Conservation (phyloP, 2,888 invertebrate species). For the Nomada ruficornis region DNA sequence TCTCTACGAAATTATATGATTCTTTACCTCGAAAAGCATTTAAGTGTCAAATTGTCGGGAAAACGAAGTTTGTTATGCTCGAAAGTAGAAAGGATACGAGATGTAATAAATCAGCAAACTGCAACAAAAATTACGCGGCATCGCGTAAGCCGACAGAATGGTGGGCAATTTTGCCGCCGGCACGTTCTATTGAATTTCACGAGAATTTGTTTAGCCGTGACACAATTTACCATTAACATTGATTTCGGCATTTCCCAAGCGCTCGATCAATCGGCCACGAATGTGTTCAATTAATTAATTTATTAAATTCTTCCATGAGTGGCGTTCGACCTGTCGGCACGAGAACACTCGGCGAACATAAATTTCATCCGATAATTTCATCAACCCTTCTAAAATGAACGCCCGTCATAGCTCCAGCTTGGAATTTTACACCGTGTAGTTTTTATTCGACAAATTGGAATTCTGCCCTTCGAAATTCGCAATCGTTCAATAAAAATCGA, state of each 20-base stretch:
- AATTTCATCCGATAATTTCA: constrained; percentile 39
- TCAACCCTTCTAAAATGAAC: constrained; percentile 40
- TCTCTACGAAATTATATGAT: neutral
- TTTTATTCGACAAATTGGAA: neutral
- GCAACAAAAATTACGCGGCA: constrained; percentile 11
- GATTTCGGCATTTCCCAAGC: constrained; percentile 15
- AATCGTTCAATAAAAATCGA: too few relatives aligned
- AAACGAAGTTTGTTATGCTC: too few relatives aligned
- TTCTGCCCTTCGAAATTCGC: too few relatives aligned
- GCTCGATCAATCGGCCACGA: constrained; percentile 44
- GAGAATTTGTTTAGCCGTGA: constrained; percentile 10
- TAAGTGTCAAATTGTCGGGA: too few relatives aligned
- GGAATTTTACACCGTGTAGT: neutral
- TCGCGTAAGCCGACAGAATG: neutral
- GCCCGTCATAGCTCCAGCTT: neutral
- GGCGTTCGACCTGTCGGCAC: constrained; percentile 19
- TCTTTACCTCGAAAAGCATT: neutral
- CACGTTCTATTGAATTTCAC: constrained; percentile 30
- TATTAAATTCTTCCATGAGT: constrained; percentile 45
- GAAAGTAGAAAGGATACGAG: neutral
- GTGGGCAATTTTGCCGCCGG: neutral
- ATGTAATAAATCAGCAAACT: constrained; percentile 1
- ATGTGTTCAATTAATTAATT: constrained; percentile 49
- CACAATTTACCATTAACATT: constrained; percentile 22
- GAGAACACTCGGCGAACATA: constrained; percentile 8